phyloP scores from a whole-genome alignment of 2,888 invertebrate species.

The Cylindroiulus punctatus region DNA sequence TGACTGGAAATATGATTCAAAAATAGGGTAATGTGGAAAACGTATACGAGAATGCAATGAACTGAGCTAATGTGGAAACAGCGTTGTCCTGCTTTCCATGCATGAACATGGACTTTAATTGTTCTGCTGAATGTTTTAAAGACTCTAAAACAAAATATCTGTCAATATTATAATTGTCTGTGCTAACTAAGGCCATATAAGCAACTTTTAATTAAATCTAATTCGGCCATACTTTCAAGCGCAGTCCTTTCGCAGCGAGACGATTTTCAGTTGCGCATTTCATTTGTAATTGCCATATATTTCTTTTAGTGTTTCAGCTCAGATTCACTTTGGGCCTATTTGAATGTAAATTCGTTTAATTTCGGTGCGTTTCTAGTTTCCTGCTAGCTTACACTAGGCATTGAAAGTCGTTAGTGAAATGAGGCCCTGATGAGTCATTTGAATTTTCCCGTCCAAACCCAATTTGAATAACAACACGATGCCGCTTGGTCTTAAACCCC shows the following conservation, averaged over 20 bases:
- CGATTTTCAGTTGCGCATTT: slow-evolving; percentile 7
- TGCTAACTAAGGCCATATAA: slow-evolving; percentile 8
- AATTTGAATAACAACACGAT: slow-evolving; percentile 30
- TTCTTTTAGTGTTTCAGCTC: slow-evolving; percentile 43
- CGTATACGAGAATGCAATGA: too few species aligned
- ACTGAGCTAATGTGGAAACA: too few species aligned
- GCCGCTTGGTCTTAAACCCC: slow-evolving; percentile 29
- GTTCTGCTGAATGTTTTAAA: slow-evolving; percentile 27
- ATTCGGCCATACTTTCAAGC: slow-evolving; percentile 8
- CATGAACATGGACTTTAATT: background rate
- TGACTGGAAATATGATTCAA: too few species aligned
- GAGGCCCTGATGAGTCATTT: slow-evolving; percentile 48
- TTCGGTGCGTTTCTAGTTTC: slow-evolving; percentile 46
- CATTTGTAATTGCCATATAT: slow-evolving; percentile 35
- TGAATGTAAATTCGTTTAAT: slow-evolving; percentile 51
- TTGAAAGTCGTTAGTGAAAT: slow-evolving; percentile 49
- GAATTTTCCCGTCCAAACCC: slow-evolving; percentile 46
- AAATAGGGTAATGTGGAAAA: too few species aligned
- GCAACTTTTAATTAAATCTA: slow-evolving; percentile 36
- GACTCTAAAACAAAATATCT: slow-evolving; percentile 33
- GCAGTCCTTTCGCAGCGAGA: background rate
- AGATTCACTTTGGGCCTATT: slow-evolving; percentile 49
- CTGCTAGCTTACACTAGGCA: slow-evolving; percentile 40
- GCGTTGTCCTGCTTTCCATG: too few species aligned
- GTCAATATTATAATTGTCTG: slow-evolving; percentile 23